These are phyloP conservation scores for Buphagus erythrorhynchus DNA, from an alignment of 2,797 vertebrate genomes.

Conservation along the genomic window DNA sequence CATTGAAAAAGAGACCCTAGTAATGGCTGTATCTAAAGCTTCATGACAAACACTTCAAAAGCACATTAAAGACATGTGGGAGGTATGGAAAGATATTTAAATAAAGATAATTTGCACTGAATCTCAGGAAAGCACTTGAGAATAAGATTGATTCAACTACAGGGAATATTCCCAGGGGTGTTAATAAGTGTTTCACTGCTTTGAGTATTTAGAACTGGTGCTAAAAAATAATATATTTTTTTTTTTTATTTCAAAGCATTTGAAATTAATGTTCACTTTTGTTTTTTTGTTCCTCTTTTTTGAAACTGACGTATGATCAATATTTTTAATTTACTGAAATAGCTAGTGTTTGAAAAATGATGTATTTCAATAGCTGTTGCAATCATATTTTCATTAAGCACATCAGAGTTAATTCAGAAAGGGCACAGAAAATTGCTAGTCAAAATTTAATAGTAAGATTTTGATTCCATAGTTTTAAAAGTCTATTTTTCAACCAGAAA, in stretches of 20 bases:
- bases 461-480: neutral
- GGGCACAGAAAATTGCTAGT: neutral
- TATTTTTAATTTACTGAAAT: conserved; percentile 19
- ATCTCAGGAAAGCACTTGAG: conserved; percentile 15
- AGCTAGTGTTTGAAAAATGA: neutral
- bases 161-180: neutral
- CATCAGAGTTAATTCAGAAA: neutral
- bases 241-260: neutral
- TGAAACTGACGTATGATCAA: neutral
- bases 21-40: neutral
- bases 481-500: neutral
- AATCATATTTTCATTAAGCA: neutral
- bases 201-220: neutral
- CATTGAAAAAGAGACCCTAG: neutral
- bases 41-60: conserved; percentile 22
- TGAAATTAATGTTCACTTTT: neutral
- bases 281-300: neutral
- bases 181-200: neutral
- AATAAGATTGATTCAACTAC: neutral
- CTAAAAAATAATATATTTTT: neutral
- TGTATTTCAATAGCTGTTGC: neutral
- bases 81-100: neutral
- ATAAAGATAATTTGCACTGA: neutral
- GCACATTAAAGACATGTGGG: neutral
- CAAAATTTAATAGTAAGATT: neutral